Percentiles rank a stretch among this genome's conserved stretches.
These are phyloP conservation scores for Drosophila mulleri DNA, from an alignment of 2,888 invertebrate species.

Conservation along the genomic window DNA sequence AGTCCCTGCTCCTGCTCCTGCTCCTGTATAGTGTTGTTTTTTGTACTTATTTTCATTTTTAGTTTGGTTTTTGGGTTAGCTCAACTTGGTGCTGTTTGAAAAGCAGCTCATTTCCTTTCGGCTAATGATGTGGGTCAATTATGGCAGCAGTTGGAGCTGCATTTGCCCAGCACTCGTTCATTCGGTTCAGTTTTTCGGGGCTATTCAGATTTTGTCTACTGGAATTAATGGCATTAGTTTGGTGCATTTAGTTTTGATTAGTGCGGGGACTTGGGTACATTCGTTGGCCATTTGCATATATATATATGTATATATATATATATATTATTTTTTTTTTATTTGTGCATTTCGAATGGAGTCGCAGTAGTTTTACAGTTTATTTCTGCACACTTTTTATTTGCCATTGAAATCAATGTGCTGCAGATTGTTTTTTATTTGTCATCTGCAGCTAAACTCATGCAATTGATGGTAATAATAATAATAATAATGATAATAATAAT, in stretches of 20 bases:
- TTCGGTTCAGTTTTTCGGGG: constrained; percentile 46
- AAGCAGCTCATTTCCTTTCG: constrained; percentile 78
- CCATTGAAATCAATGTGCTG: constrained; percentile 64
- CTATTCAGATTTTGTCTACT: constrained; percentile 79
- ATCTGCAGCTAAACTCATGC: constrained; percentile 10
- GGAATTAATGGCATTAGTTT: constrained; percentile 81
- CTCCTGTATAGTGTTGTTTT: constrained; percentile 13
- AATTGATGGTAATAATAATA: constrained; percentile 51
- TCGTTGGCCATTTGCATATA: constrained; percentile 59
- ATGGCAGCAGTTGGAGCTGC: constrained; percentile 63
- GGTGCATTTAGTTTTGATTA: constrained; percentile 80
- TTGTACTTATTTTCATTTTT: not conserved
- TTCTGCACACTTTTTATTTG: not conserved
- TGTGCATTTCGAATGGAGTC: constrained; percentile 24
- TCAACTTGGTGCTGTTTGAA: constrained; percentile 64
- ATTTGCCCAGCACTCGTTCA: constrained; percentile 31
- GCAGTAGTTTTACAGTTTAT: constrained; percentile 24
- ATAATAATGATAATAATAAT: constrained; percentile 54
- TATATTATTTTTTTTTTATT: constrained; percentile 3
- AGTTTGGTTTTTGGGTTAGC: constrained; percentile 47
- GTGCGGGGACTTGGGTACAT: constrained; percentile 48
- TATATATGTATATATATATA: no score
- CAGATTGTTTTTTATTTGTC: constrained; percentile 54
- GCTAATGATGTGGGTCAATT: constrained; percentile 79
- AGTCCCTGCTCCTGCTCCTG: constrained; percentile 42